These are phyloP conservation scores for Myripristis murdjan DNA, from an alignment of 2,797 vertebrate genomes.

Conservation along the genomic window DNA sequence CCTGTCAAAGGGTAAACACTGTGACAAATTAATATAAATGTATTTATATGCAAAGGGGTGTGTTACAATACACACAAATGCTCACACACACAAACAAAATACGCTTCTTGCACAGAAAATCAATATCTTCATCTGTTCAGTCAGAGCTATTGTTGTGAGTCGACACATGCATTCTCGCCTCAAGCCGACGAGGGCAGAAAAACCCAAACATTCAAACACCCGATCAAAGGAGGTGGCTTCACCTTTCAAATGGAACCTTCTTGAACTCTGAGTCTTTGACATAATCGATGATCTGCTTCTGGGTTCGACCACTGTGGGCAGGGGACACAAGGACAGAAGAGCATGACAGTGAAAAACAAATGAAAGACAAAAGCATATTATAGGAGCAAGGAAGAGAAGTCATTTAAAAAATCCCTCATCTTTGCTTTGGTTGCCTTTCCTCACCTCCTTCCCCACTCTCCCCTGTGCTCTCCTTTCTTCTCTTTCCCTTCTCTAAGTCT, in stretches of 20 bases:
- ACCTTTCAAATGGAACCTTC: slow-evolving; percentile 98
- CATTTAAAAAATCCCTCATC: not conserved
- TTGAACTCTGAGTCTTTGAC: slow-evolving; percentile 97
- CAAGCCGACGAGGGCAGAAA: not conserved
- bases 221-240: slow-evolving; percentile 51
- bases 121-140: not conserved
- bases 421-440: too few species aligned
- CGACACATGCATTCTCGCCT: not conserved
- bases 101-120: not conserved
- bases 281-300: slow-evolving; percentile 98
- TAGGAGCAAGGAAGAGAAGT: not conserved
- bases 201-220: not conserved
- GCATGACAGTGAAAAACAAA: not conserved
- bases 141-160: not conserved
- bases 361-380: not conserved
- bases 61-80: not conserved
- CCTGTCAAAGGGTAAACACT: not conserved
- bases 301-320: slow-evolving; percentile 92
- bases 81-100: not conserved
- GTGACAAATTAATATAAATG: not conserved
- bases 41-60: not conserved
- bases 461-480: too few species aligned
- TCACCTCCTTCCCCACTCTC: too few species aligned
- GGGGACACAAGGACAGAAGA: not conserved
- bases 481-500: too few species aligned